Percentiles rank a stretch among this genome's conserved stretches.
phyloP scores from a whole-genome alignment of 2,888 invertebrate species.

The Cephus nigrinus region DNA sequence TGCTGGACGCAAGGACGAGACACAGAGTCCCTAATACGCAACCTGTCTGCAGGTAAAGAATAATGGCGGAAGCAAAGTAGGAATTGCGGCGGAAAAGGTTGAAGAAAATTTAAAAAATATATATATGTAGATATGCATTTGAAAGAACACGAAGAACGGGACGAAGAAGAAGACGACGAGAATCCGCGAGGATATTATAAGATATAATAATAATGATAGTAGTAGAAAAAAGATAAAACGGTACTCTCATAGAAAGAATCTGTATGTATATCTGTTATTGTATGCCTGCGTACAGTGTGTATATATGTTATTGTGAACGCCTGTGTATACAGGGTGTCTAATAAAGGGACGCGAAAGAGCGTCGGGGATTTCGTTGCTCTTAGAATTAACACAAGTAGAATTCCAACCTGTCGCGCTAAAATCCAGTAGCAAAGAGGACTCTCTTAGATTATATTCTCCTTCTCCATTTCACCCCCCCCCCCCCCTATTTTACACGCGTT shows the following conservation, averaged over 20 bases:
- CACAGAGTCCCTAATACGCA: slow-evolving; percentile 19
- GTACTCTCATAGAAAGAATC: slow-evolving; percentile 4
- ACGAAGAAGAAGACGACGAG: neutral
- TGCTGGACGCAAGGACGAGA: slow-evolving; percentile 37
- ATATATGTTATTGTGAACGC: slow-evolving; percentile 27
- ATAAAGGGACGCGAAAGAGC: slow-evolving; percentile 20
- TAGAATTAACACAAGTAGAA: neutral
- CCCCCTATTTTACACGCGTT: neutral
- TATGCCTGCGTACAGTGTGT: neutral
- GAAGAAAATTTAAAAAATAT: neutral
- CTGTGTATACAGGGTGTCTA: slow-evolving; percentile 14
- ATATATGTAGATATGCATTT: neutral
- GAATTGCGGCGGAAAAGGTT: neutral
- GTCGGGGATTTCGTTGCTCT: slow-evolving; percentile 4
- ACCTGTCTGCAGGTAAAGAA: neutral
- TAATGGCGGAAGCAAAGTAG: neutral
- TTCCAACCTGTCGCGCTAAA: neutral
- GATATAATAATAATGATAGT: neutral
- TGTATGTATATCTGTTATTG: slow-evolving; percentile 8
- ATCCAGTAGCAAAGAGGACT: neutral
- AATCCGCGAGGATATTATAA: neutral
- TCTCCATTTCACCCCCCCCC: neutral
- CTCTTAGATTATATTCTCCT: neutral
- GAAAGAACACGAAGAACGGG: neutral
- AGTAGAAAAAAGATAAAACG: neutral